Base-by-base conservation (phyloP, 2,797 vertebrate genomes). In the Catamblyrhynchus diadema region DNA sequence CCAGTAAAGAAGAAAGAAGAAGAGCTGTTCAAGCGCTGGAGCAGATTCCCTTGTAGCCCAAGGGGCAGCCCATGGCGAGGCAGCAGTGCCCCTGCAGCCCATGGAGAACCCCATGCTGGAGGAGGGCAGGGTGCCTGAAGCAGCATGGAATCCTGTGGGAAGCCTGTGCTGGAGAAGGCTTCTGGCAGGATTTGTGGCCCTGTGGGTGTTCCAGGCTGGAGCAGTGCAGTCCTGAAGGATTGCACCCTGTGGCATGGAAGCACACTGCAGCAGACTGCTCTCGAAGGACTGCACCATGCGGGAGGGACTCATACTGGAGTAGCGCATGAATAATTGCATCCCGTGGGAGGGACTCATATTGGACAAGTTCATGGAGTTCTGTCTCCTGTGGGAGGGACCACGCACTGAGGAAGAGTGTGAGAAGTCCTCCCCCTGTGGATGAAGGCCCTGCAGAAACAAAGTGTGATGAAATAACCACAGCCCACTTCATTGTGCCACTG, bases 1-100 rank as follows among this genome's bases (percentile, higher is more conserved):
- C 16, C 61, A 35, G 25, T 53, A 39, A 53, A 74, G 61, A 35
- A 66, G 30, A 47, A 64, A 32, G 2, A 33, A 41, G 9, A 74
- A 21, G 14, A 53, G 18, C 6, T 30, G 33, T 7, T 53, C 14
- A 8, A 32, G 27, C 0, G 0, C 33, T 32, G 45, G 18, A 73
- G 17, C 14, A 53, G 20, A 23, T 41, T 81, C 30, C 22, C 14
- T 8, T 35, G 14, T 2, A 47, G 69, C 21, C 10, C 18, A 27
- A 32, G 30, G 30, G 27, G 33, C 24, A 53, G 41, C 7, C 25
- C 39, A 4, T 9, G 54, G 30, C 0, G 0, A 45, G 53, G 33
- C 39, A 60, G 53, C 21, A 47, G 45, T 19, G 21, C 9, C 45
- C 16, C 24, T 12, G 21, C 12, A 41, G 53, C 9, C 61, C 25